Base-by-base conservation (phyloP, 2,888 invertebrate genomes). In the Psylliodes chrysocephalus region DNA sequence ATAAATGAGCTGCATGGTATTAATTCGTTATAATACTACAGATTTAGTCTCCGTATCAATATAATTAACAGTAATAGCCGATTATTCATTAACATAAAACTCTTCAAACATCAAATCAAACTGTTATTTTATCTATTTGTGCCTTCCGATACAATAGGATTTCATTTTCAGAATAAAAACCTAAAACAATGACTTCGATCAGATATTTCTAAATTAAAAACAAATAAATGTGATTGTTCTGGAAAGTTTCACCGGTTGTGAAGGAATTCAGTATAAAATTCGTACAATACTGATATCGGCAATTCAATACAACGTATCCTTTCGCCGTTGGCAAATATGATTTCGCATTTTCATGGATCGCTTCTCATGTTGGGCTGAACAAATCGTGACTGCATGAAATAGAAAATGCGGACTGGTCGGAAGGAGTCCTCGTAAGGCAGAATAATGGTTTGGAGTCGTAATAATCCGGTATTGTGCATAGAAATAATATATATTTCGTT, bases 401-500 rank as follows among this genome's bases (percentile, higher is more conserved):
- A 56, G 64, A 64, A 64, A 64, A 62, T 60, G 59, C 38, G 61
- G 57, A 62, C 53, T 60, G 66, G 54, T 60, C 54, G 59, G 64
- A 64, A 66, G 49, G 54, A 53, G 56, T 56, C 33, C 54, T 25
- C 14, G 4, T 54, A 42, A 54, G 19, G 19, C 25, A 25, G 40
- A 53, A 22, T 53, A 38, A 53, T 53, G 15, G 15, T 19, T 53
- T 10, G 10, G 38, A 40, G 12, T 44, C 25, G 54, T 22, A 54
- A 42, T 54, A 40, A 54, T 54, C 15, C 22, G 10, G 19, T 86
- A 96, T 96, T 93, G n/a, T n/a, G 28, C 14, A 12, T 35, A 12
- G 35, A 35, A 35, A 35, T 35, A 35, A 35, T 35, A 35, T 14
- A 12, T 35, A 14, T 35, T 14, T 35, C 14, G 10, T 30, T 30